Conservation (phyloP, 2,797 vertebrate species). For the Pitangus sulphuratus region DNA sequence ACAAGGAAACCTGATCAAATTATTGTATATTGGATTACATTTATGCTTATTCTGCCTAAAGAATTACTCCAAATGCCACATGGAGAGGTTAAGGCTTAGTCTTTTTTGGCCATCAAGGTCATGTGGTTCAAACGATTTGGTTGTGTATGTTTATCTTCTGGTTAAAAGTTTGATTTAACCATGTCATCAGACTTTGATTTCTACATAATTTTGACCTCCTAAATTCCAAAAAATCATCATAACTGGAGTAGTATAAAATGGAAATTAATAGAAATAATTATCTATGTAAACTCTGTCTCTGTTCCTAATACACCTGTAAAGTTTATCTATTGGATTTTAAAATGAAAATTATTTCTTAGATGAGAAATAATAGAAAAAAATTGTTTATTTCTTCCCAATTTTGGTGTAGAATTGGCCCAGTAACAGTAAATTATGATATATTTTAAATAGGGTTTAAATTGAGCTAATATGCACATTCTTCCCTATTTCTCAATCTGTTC, state of each 20-base stretch:
- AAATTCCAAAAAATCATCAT: background rate
- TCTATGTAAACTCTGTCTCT: background rate
- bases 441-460: background rate
- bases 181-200: background rate
- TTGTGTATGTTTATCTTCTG: background rate
- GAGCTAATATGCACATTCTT: background rate
- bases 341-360: background rate
- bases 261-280: background rate
- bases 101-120: background rate
- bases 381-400: background rate
- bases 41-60: background rate
- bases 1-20: background rate
- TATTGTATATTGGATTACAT: background rate
- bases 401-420: background rate
- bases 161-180: background rate
- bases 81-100: background rate
- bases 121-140: background rate
- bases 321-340: background rate
- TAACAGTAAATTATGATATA: background rate
- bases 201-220: background rate
- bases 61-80: background rate
- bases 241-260: background rate
- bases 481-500: background rate
- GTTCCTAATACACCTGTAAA: background rate
- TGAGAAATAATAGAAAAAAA: background rate